Base-by-base conservation (phyloP, 2,888 invertebrate genomes). In the Isotomurus palustris region DNA sequence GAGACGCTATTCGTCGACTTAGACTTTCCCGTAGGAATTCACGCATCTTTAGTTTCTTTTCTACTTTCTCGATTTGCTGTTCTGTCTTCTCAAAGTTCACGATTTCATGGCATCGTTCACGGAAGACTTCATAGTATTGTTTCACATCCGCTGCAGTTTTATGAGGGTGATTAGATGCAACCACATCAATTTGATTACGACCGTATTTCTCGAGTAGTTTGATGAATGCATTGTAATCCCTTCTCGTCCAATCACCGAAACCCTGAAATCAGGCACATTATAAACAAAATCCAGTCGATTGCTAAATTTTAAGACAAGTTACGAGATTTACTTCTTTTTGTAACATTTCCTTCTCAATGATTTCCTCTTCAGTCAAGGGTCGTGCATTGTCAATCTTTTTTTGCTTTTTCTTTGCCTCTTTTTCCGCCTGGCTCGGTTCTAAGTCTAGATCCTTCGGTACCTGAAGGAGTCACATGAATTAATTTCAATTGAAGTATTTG, bases 81-180 rank as follows among this genome's bases (percentile, higher is more conserved):
- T 35, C 12, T 3, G 21, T 35, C 21, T 21, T 5, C 10, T 62
- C 59, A 27, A 49, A 49, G 19, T 60, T 41, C 17, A 12, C 12
- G 2, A 62, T 32, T 36, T 62, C 62, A 12, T 52, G 53, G 29
- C 55, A 60, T 22, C 54, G 45, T n/a, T 44, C 8, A 43, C 47
- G 44, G 41, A 62, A 62, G 14, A 59, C 57, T 47, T 59, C 48
- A 41, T 41, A 45, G 29, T 56, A 62, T 1, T 29, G 35, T 1
- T 54, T 44, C 10, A 62, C 59, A 14, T 62, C 62, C 40, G 59
- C 56, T n/a, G 40, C 6, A 2, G 43, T n/a, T 32, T 53, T 53
- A 1, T 19, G 36, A 6, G 22, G n/a, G n/a, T 56, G 14, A 3
- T 49, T 43, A 12, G 25, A 10, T 1, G 54, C 36, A 12, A 62